These are phyloP conservation scores for Sebastes wilsoni DNA, from an alignment of 2,797 vertebrate genomes.

Conservation along the genomic window DNA sequence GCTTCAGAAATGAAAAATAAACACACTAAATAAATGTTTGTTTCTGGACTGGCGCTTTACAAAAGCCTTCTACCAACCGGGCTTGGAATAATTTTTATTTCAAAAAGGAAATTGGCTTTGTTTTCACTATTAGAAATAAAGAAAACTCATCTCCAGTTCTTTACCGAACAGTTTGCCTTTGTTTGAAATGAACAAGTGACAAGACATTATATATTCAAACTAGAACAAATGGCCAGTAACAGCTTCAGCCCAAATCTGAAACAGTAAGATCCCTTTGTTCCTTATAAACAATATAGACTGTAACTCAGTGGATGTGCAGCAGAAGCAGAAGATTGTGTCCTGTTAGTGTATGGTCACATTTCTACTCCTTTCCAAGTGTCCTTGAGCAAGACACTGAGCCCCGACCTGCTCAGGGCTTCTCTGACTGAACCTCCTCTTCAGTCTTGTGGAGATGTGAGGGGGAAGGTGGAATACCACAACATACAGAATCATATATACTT, in stretches of 20 bases:
- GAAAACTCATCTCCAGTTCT: not conserved
- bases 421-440: not conserved
- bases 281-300: not conserved
- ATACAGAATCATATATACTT: not conserved
- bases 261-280: not conserved
- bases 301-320: not conserved
- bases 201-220: not conserved
- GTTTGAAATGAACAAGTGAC: not conserved
- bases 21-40: not conserved
- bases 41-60: not conserved
- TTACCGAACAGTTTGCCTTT: not conserved
- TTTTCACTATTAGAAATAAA: not conserved
- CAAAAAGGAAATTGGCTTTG: not conserved
- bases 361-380: not conserved
- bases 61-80: not conserved
- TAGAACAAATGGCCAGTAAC: not conserved
- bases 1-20: not conserved
- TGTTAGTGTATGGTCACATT: not conserved
- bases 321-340: not conserved
- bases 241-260: not conserved
- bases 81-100: not conserved
- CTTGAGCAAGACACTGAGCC: constrained; percentile 7
- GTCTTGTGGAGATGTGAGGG: not conserved
- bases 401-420: not conserved
- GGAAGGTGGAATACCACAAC: not conserved